Conservation (phyloP, 2,113 vertebrate genomes). For the Corvus cornix region DNA sequence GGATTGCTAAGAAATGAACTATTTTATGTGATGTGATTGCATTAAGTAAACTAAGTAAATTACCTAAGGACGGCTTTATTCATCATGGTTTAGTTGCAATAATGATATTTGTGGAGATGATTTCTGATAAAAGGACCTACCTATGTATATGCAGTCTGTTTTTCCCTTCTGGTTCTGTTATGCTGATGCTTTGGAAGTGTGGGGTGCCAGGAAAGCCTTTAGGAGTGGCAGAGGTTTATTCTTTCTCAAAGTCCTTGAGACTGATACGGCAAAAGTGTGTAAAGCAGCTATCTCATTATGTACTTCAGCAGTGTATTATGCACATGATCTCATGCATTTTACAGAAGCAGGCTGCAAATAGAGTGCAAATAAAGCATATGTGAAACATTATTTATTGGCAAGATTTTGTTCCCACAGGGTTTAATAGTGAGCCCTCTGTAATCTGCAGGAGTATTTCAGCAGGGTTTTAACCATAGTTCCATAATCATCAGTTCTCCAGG, state of each 20-base stretch:
- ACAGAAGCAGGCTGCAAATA: neutral
- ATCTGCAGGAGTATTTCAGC: neutral
- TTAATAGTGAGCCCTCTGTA: neutral
- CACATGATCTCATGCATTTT: constrained; percentile 5
- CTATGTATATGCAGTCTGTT: neutral
- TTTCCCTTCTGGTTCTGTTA: neutral
- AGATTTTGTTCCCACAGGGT: neutral
- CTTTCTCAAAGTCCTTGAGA: neutral
- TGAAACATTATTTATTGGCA: constrained; percentile 7
- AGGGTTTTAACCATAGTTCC: neutral
- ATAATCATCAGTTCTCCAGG: neutral
- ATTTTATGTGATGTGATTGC: neutral
- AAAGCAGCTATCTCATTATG: neutral
- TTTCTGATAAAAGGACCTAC: neutral
- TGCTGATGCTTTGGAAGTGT: neutral
- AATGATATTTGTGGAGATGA: neutral
- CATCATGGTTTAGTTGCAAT: neutral
- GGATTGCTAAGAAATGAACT: neutral
- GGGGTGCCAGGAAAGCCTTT: neutral
- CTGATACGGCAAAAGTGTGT: neutral
- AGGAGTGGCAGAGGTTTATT: neutral
- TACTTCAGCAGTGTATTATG: neutral
- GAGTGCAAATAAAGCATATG: neutral
- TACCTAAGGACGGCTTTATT: neutral
- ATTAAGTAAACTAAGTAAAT: neutral